Percentiles rank a stretch among this genome's conserved stretches.
phyloP scores from a whole-genome alignment of 1,140 invertebrate genomes.

The Nymphalis io region DNA sequence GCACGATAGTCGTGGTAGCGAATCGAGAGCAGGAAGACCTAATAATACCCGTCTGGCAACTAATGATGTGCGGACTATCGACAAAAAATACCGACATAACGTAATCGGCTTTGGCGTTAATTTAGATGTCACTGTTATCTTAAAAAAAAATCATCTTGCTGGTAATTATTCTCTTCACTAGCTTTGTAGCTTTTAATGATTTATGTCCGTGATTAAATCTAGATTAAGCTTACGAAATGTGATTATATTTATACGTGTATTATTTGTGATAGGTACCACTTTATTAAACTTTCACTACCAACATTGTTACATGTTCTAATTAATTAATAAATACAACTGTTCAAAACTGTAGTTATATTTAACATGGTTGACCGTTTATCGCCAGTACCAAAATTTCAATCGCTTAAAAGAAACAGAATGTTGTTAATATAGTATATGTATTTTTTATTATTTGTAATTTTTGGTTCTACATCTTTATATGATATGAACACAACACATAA shows the following conservation, averaged over 20 bases:
- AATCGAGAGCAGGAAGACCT: constrained; percentile 78
- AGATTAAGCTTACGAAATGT: not conserved
- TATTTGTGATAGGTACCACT: not conserved
- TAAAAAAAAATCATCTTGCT: constrained; percentile 21
- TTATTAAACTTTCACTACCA: not conserved
- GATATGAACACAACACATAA: too few relatives aligned
- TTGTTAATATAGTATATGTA: too few relatives aligned
- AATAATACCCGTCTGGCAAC: constrained; percentile 75
- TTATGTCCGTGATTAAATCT: not conserved
- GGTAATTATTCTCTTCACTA: constrained; percentile 17
- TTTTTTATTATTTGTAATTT: too few relatives aligned
- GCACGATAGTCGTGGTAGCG: constrained; percentile 60
- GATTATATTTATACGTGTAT: not conserved
- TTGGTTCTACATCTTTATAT: too few relatives aligned
- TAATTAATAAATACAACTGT: too few relatives aligned
- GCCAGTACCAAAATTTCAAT: too few relatives aligned
- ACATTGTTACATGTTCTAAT: not conserved
- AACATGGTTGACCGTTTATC: too few relatives aligned
- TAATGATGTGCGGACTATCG: constrained; percentile 56
- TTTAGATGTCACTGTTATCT: constrained; percentile 25
- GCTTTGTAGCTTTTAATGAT: constrained; percentile 1
- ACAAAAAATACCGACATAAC: constrained; percentile 34
- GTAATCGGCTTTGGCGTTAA: constrained; percentile 30
- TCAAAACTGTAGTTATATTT: too few relatives aligned
- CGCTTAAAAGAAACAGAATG: too few relatives aligned